Evolutionary conservation across 2,113 vertebrate genomes (phyloP), one percentile per base, ranked within the genome.

Genomic region (Leucopsar rothschildi): DNA sequence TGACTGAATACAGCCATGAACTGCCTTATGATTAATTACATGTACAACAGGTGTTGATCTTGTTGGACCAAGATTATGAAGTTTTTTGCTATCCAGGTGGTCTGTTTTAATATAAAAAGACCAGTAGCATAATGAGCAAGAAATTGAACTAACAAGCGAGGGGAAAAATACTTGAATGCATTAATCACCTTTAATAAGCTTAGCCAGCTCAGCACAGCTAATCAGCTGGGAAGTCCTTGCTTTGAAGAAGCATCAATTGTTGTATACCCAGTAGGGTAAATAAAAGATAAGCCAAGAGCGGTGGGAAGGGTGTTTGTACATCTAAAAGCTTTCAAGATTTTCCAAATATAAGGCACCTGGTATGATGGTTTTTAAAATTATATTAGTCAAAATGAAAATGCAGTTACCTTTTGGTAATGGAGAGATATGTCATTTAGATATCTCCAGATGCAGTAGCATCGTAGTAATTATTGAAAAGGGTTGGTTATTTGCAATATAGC

Each of bases 61-160:
- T 94, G 88, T 96, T 96, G 95, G 95, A 96, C 93, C 1, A 56
- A 96, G 95, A 96, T 97, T 95, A 95, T 79, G 93, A 95, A 94
- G 95, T 92, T 94, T 86, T 97, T 90, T 96, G 70, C 95, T 97
- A 95, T 94, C 92, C 96, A 97, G 96, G 95, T 96, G 97, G 96
- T 96, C 95, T 96, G 95, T 95, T 97, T 97, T 96, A 96, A 94
- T 97, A 95, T 94, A 94, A 97, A 96, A 97, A 96, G 96, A 92
- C 95, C 95, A 95, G 95, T 92, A 92, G 92, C 95, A 93, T 94
- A 92, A 96, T 94, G 90, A 94, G 83, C 59, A 94, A 96, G 92
- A 96, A 97, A 95, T 90, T 93, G 96, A 96, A 95, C 96, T 96
- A 97, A 95, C 83, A 19, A 94, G 91, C 1, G 1, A 71, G 71